Evolutionary conservation across 64 coral and sea anemone genomes (phyloP).

Genomic region (Astreopora myriophthalma): DNA sequence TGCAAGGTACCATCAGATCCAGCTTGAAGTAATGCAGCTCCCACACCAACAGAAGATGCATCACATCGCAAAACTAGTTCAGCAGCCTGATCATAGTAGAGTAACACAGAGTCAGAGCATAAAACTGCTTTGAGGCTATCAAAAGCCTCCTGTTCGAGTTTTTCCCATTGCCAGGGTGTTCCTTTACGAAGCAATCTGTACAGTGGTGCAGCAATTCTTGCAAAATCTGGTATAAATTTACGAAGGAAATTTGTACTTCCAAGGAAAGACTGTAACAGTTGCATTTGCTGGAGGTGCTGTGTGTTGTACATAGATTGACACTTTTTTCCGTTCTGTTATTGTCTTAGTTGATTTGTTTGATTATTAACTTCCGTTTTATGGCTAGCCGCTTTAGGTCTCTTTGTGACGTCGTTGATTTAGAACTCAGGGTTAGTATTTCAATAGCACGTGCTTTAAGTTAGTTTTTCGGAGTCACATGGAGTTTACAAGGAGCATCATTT

Average conservation of each 20-base stretch:
- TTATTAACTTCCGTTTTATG: too few species aligned
- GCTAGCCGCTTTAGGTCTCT: too few species aligned
- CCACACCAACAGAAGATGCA: slow-evolving; percentile 38
- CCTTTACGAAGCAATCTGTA: slow-evolving; percentile 54
- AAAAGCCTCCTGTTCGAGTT: slow-evolving; percentile 38
- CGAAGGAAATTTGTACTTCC: slow-evolving; percentile 36
- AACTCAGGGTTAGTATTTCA: too few species aligned
- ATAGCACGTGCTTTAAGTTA: too few species aligned
- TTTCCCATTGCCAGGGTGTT: slow-evolving; percentile 51
- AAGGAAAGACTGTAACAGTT: not conserved
- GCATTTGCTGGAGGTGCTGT: not conserved
- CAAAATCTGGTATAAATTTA: slow-evolving; percentile 62
- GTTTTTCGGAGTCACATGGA: too few species aligned
- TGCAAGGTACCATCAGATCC: slow-evolving; percentile 4
- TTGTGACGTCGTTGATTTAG: too few species aligned
- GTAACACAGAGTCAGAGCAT: slow-evolving; percentile 35
- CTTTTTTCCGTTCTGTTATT: too few species aligned
- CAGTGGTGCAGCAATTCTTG: slow-evolving; percentile 21
- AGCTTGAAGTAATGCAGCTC: slow-evolving; percentile 31
- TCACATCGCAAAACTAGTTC: slow-evolving; percentile 47
- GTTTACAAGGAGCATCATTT: too few species aligned
- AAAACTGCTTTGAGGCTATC: slow-evolving; percentile 15
- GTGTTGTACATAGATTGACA: too few species aligned
- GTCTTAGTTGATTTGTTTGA: too few species aligned
- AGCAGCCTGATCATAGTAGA: slow-evolving; percentile 39